Evolutionary conservation across 2,888 invertebrate species (phyloP).

Genomic region (Belgica antarctica): DNA sequence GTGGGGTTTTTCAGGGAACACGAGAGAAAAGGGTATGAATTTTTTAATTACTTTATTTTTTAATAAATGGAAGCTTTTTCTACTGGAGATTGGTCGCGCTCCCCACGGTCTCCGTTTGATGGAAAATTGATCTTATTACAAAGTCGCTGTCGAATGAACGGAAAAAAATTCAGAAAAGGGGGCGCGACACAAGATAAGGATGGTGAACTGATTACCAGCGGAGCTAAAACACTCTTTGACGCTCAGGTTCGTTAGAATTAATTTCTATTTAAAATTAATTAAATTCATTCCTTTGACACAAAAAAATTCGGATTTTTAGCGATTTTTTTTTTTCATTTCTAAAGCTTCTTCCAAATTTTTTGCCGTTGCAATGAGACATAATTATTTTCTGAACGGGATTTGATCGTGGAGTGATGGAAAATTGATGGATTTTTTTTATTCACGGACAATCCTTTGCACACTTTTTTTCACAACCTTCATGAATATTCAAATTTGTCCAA

Average conservation of each 20-base stretch:
- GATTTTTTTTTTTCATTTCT: background rate
- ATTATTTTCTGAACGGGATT: conserved; percentile 30
- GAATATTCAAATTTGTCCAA: conserved; percentile 16
- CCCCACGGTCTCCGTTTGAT: conserved; percentile 10
- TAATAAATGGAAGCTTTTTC: conserved; percentile 33
- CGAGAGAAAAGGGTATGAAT: background rate
- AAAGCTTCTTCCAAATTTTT: background rate
- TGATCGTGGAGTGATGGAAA: conserved; percentile 29
- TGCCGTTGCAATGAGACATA: conserved; percentile 11
- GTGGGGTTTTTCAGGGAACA: background rate
- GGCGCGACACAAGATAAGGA: background rate
- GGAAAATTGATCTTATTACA: conserved; percentile 38
- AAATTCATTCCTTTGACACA: conserved; percentile 33
- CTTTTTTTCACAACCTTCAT: background rate
- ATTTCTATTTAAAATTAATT: conserved; percentile 39
- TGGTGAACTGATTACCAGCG: conserved; percentile 12
- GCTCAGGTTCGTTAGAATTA: conserved; percentile 30
- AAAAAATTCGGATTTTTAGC: conserved; percentile 6
- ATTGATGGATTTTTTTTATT: conserved; percentile 37
- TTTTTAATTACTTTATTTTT: conserved; percentile 19
- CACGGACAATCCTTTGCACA: background rate
- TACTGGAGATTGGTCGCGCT: background rate
- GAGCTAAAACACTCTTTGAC: background rate
- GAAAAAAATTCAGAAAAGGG: background rate
- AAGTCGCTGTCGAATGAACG: background rate